Percentiles rank a stretch among this genome's conserved stretches.
These are phyloP conservation scores for Drosophila subquinaria DNA, from an alignment of 2,888 invertebrate species.

Conservation along the genomic window DNA sequence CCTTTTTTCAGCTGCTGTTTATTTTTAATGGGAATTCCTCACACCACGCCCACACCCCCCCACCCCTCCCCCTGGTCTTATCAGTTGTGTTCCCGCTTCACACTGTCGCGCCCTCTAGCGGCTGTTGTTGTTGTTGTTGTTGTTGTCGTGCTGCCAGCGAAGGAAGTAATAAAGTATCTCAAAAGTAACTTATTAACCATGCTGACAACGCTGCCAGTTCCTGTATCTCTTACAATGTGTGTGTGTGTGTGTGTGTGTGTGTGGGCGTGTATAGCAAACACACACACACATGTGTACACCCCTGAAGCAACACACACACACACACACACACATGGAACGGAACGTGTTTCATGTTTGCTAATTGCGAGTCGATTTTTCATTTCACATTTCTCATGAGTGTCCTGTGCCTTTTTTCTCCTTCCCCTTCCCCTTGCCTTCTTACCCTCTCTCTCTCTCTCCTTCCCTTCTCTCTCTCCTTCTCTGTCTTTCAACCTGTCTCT, in stretches of 20 bases:
- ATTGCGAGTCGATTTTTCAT: constrained; percentile 82
- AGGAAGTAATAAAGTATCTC: constrained; percentile 82
- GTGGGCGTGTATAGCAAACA: constrained; percentile 26
- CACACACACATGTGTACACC: too few species aligned
- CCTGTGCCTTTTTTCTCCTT: constrained; percentile 2
- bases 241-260: constrained; percentile 24
- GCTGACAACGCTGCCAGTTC: constrained; percentile 76
- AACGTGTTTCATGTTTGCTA: constrained; percentile 80
- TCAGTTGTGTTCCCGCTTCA: background rate
- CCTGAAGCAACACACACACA: constrained; percentile 9
- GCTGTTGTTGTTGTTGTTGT: constrained; percentile 25
- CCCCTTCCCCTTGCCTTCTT: background rate
- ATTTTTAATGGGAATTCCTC: constrained; percentile 38
- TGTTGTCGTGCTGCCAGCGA: constrained; percentile 60
- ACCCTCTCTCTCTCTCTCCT: background rate
- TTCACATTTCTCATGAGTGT: constrained; percentile 73
- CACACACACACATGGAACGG: constrained; percentile 26
- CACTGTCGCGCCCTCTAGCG: constrained; percentile 15
- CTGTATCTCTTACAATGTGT: constrained; percentile 42
- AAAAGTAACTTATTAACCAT: constrained; percentile 82
- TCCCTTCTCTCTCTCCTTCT: background rate
- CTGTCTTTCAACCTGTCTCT: constrained; percentile 21
- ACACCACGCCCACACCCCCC: background rate
- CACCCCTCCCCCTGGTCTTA: background rate
- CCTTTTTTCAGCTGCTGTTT: constrained; percentile 48